Conservation (phyloP, 2,797 vertebrate species). For the Ctenosaura bakeri region DNA sequence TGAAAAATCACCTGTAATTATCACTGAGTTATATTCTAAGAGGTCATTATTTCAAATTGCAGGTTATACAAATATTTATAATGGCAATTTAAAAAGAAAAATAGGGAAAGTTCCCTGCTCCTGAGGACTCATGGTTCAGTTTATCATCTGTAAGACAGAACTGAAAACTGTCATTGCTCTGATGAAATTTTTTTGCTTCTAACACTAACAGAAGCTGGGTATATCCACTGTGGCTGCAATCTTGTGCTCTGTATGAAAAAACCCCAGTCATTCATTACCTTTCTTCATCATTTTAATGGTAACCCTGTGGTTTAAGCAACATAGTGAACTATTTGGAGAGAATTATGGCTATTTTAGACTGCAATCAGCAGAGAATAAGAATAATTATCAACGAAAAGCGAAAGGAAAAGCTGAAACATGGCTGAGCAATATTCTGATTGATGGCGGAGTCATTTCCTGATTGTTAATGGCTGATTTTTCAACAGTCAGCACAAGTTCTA, state of each 20-base stretch:
- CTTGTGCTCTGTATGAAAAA: constrained; percentile 55
- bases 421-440: constrained; percentile 83
- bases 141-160: constrained; percentile 9
- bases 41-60: not conserved
- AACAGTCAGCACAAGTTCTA: constrained; percentile 77
- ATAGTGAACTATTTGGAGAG: constrained; percentile 81
- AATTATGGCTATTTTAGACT: constrained; percentile 84
- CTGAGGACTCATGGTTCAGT: not conserved
- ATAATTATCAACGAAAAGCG: constrained; percentile 79
- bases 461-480: constrained; percentile 82
- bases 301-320: constrained; percentile 77
- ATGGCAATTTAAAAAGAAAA: constrained; percentile 20
- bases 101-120: not conserved
- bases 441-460: constrained; percentile 84
- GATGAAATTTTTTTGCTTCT: constrained; percentile 33
- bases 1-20: not conserved
- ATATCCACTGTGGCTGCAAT: constrained; percentile 49
- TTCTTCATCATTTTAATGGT: constrained; percentile 72
- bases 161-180: not conserved
- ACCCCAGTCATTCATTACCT: constrained; percentile 57
- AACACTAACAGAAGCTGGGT: constrained; percentile 46
- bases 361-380: constrained; percentile 82
- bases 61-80: constrained; percentile 12
- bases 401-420: constrained; percentile 75
- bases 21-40: not conserved